Evolutionary conservation across 2,888 invertebrate species (phyloP), one percentile per base, ranked within the genome.

Genomic region (Lydus trimaculatus): DNA sequence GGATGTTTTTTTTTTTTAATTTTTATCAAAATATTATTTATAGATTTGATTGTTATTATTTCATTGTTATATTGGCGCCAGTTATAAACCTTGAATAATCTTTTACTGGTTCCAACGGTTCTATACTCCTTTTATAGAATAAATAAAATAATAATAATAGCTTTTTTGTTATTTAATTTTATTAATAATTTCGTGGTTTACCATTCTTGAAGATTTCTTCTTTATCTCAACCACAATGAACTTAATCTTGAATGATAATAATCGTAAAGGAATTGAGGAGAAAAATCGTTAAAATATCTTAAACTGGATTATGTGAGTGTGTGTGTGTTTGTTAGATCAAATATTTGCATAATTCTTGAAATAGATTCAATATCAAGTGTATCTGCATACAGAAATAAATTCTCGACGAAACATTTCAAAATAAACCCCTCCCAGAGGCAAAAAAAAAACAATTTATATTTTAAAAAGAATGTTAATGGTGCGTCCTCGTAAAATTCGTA

Each of bases 321-420:
- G 31, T 7, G 11, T n/a, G 11, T n/a, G 43, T n/a, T 43, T 43
- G 39, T 48, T 48, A 20, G 48, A 20, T 48, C 20, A 48, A 48
- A 48, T 20, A 43, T 48, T 48, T 48, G 48, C 20, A 23, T 9
- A 20, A 20, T 48, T n/a, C 20, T 48, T 48, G 9, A 48, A 48
- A 48, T 48, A 20, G 48, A 43, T 48, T 48, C 48, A 48, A 48
- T 48, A 48, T 48, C 48, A 48, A 48, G 48, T 48, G 20, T 48
- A 48, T n/a, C n/a, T n/a, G n/a, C n/a, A n/a, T 8, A n/a, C 2
- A 43, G 9, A 48, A 20, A 48, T 23, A 20, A 48, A 48, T 20
- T 48, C 17, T 8, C 17, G 4, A n/a, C 20, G 20, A 48, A 36
- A 15, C 1, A 20, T 48, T 20, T 8, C 3, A 20, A 48, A 48